Percentiles rank a stretch among this genome's conserved stretches.
phyloP scores from a whole-genome alignment of 2,797 vertebrate genomes.

The Smutsia gigantea region DNA sequence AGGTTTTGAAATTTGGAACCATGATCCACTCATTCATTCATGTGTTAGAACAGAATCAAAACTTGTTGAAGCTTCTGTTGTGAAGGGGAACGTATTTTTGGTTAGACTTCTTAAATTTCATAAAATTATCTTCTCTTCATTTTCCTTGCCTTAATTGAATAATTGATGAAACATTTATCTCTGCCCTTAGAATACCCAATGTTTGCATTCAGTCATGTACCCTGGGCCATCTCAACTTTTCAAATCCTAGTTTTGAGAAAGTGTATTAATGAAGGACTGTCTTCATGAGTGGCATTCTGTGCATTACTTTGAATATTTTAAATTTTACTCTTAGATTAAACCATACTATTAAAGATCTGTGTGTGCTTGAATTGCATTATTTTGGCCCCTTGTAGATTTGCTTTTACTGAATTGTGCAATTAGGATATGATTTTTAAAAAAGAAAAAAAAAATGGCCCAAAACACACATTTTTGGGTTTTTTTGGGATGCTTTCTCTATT shows the following conservation, averaged over 20 bases:
- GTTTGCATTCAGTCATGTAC: background rate
- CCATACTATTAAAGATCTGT: background rate
- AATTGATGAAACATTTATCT: background rate
- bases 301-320: constrained; percentile 13
- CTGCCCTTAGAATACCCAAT: background rate
- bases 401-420: background rate
- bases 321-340: constrained; percentile 13
- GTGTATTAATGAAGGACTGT: background rate
- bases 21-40: background rate
- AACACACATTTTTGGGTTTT: background rate
- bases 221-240: constrained; percentile 21
- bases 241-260: constrained; percentile 27
- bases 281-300: background rate
- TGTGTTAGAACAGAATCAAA: constrained; percentile 12
- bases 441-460: background rate
- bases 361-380: constrained; percentile 9
- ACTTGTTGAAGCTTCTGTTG: background rate
- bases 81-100: background rate
- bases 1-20: constrained; percentile 27
- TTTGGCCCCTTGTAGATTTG: background rate
- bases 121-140: background rate
- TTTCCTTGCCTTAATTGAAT: background rate
- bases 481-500: background rate
- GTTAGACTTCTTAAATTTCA: background rate
- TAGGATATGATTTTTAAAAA: background rate